These are phyloP conservation scores for Oryzaephilus surinamensis DNA, from an alignment of 1,140 invertebrate species.

Conservation along the genomic window DNA sequence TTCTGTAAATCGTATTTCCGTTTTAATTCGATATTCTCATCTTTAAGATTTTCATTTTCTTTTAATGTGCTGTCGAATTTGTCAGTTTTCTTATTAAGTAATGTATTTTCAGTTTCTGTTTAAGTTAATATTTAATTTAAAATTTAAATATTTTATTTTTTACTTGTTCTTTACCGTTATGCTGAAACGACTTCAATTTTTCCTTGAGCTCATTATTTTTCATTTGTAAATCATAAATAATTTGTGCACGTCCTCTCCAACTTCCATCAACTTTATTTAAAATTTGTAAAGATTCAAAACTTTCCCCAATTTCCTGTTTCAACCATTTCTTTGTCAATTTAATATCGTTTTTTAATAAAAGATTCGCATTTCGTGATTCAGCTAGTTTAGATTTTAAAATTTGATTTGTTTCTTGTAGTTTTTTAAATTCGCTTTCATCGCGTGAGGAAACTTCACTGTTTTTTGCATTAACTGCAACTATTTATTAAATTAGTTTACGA, in stretches of 20 bases:
- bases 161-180: no score
- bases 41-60: constrained; percentile 38
- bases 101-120: constrained; percentile 2
- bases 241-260: constrained; percentile 62
- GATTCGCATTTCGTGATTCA: constrained; percentile 53
- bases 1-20: constrained; percentile 45
- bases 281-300: constrained; percentile 22
- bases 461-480: neutral
- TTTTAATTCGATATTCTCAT: constrained; percentile 39
- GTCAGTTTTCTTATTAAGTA: constrained; percentile 13
- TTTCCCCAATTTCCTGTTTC: constrained; percentile 56
- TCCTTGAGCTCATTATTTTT: constrained; percentile 51
- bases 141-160: constrained; percentile 11
- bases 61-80: constrained; percentile 34
- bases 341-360: constrained; percentile 51
- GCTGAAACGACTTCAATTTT: constrained; percentile 37
- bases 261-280: constrained; percentile 23
- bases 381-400: constrained; percentile 49
- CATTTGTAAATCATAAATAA: constrained; percentile 52
- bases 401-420: constrained; percentile 48
- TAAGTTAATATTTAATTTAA: neutral
- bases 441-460: constrained; percentile 13
- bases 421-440: constrained; percentile 38
- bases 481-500: neutral
- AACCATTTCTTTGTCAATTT: constrained; percentile 50